Evolutionary conservation across 2,113 vertebrate genomes (phyloP).

Genomic region (Xenopus laevis): DNA sequence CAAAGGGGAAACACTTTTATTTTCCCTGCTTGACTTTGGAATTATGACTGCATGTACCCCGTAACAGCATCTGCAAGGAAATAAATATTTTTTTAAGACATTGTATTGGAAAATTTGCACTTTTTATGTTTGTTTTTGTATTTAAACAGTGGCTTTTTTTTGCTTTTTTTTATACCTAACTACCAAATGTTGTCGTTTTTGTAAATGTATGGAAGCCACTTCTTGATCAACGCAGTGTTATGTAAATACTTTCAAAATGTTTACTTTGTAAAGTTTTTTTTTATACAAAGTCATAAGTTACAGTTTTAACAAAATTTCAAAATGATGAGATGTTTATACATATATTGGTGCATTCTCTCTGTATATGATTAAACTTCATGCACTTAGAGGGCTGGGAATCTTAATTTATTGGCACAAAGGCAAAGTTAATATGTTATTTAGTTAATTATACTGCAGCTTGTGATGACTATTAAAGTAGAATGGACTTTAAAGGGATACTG

Average conservation of each 20-base stretch:
- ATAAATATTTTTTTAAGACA: constrained; percentile 71
- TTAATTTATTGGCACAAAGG: too few species aligned
- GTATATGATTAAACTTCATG: constrained; percentile 2
- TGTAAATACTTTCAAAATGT: neutral
- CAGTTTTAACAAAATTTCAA: neutral
- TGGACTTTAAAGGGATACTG: too few species aligned
- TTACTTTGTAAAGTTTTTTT: neutral
- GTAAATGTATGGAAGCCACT: constrained; percentile 10
- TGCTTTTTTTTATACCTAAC: too few species aligned
- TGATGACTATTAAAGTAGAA: too few species aligned
- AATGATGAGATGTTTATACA: neutral
- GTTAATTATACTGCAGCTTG: too few species aligned
- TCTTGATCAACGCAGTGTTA: neutral
- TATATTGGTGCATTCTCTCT: constrained; percentile 11
- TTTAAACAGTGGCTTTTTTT: constrained; percentile 51
- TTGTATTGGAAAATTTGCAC: constrained; percentile 60
- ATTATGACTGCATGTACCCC: constrained; percentile 63
- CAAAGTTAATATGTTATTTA: too few species aligned
- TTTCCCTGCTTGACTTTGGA: constrained; percentile 57
- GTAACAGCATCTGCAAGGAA: constrained; percentile 59
- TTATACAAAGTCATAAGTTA: neutral
- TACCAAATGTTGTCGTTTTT: neutral
- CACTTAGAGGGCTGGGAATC: constrained; percentile 2
- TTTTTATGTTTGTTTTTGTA: constrained; percentile 60
- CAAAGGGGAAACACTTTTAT: constrained; percentile 46